Evolutionary conservation across 1,140 invertebrate genomes (phyloP).

Genomic region (Drosophila bocqueti): DNA sequence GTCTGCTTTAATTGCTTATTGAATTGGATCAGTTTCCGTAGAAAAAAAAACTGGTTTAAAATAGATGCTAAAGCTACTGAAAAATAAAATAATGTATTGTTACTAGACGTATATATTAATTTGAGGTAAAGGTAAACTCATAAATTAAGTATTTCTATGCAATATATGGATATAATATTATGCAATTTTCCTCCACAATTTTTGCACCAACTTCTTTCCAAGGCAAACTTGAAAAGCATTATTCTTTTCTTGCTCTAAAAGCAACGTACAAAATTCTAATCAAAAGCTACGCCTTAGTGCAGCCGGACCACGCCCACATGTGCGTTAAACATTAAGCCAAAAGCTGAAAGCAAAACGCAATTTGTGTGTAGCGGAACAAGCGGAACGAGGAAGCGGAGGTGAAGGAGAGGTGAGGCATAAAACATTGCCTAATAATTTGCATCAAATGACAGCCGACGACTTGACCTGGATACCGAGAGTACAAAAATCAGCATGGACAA

Average conservation of each 20-base stretch:
- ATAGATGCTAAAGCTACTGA: not conserved
- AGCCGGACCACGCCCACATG: slow-evolving; percentile 43
- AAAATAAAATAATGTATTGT: not conserved
- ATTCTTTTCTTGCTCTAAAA: slow-evolving; percentile 11
- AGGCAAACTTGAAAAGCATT: slow-evolving; percentile 34
- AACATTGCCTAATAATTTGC: slow-evolving; percentile 73
- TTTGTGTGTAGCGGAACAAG: slow-evolving; percentile 58
- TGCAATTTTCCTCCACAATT: slow-evolving; percentile 8
- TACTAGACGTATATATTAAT: too few relatives aligned
- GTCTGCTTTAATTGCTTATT: not conserved
- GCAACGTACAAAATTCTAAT: slow-evolving; percentile 33
- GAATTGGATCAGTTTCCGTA: not conserved
- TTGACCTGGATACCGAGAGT: slow-evolving; percentile 63
- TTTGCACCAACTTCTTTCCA: slow-evolving; percentile 5
- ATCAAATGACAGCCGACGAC: slow-evolving; percentile 75
- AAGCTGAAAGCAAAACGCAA: slow-evolving; percentile 58
- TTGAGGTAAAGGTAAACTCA: not conserved
- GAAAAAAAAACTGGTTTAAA: not conserved
- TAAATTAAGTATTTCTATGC: not conserved
- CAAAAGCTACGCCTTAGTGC: slow-evolving; percentile 42
- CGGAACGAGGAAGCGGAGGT: too few relatives aligned
- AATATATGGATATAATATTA: not conserved
- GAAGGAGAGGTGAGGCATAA: not conserved
- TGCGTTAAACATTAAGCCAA: slow-evolving; percentile 39
- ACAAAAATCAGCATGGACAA: slow-evolving; percentile 27